Evolutionary conservation across 2,888 invertebrate species (phyloP), one percentile per base, ranked within the genome.

Genomic region (Andricus curvator): DNA sequence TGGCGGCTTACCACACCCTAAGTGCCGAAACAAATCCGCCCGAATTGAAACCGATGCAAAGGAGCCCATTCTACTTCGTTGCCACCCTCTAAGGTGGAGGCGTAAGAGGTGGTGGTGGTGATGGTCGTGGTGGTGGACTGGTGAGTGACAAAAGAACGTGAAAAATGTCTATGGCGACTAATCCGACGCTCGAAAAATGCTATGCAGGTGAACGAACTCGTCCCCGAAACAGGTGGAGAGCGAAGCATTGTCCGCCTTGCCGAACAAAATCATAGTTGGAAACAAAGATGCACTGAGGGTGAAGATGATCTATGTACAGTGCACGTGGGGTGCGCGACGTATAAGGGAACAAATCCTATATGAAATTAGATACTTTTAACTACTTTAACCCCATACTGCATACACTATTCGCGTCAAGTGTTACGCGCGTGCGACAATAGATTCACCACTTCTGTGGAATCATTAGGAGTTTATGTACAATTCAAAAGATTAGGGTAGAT

Each of bases 1-100:
- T 89, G 90, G 91, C 91, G 90, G 92, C 91, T 93, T 93, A 93
- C 91, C 91, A 91, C 92, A 91, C 92, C 92, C 92, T 90, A 89
- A 90, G 92, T 90, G 91, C 89, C 89, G 89, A 91, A 91, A 91
- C 91, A 92, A 92, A 92, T 92, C 92, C 92, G 89, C 81, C 86
- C 87, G 90, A 92, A 92, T 92, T 92, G 91, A 88, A 87, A 87
- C 86, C 88, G 88, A 91, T 91, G 91, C 90, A 90, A 91, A 91
- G 90, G 86, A 89, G 88, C 84, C 86, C 87, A 83, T 84, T 83
- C 83, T 37, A 81, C 56, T 76, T 37, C 25, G 80, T 51, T n/a
- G 64, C 62, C n/a, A 70, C 48, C 70, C 70, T 51, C 48, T 20
- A 29, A 70, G 60, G 51, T 56, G 41, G 77, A 64, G 15, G 51